These are phyloP conservation scores for Gracilinanus agilis DNA, from an alignment of 2,113 vertebrate genomes.

Conservation along the genomic window DNA sequence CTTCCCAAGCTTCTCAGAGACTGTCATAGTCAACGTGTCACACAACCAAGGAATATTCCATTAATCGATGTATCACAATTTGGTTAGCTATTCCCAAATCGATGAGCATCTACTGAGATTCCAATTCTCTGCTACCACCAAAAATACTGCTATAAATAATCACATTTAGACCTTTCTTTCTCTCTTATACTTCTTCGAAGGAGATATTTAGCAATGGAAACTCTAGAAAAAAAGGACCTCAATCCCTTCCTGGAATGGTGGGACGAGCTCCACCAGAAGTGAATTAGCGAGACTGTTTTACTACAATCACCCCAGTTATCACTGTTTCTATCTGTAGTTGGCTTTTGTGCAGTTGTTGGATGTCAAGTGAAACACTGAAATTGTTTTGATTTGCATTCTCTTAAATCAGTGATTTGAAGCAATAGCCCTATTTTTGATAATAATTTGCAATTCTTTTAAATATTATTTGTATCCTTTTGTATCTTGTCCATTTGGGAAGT, in stretches of 20 bases:
- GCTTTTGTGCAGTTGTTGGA: neutral
- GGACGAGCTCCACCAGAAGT: neutral
- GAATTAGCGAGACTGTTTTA: neutral
- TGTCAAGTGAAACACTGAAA: neutral
- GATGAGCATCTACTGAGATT: neutral
- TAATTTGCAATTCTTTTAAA: no score
- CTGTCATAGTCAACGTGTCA: neutral
- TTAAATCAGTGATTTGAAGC: neutral
- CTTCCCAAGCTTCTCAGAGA: neutral
- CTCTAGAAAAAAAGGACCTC: neutral
- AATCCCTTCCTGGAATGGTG: neutral
- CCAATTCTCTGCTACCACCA: neutral
- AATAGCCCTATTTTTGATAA: neutral
- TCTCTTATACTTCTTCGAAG: neutral
- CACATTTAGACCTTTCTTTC: neutral
- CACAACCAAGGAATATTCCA: neutral
- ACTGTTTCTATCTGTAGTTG: neutral
- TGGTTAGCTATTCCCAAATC: neutral
- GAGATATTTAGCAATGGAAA: neutral
- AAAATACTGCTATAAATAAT: neutral
- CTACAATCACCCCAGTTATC: neutral
- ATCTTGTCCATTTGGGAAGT: no score
- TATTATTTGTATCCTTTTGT: no score
- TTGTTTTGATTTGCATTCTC: neutral
- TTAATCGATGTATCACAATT: neutral